Evolutionary conservation across 2,888 invertebrate species (phyloP).

Genomic region (Drosophila neonasuta): DNA sequence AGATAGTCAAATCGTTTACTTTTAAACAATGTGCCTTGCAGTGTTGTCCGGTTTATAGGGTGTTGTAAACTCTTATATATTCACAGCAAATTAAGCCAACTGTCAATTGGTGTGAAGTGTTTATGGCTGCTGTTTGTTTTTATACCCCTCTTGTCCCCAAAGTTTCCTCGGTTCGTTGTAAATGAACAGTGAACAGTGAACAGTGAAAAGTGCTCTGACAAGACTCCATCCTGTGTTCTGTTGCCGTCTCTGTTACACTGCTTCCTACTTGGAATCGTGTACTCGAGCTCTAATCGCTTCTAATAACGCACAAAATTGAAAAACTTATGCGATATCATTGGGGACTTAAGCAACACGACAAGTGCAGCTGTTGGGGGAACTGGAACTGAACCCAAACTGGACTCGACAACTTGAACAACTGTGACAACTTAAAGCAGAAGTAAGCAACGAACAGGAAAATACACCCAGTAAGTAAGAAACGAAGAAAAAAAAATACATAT

Average conservation of each 20-base stretch:
- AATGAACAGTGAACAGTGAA: slow-evolving; percentile 4
- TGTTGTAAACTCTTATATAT: slow-evolving; percentile 28
- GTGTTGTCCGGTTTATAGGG: not conserved
- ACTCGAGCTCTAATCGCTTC: slow-evolving; percentile 79
- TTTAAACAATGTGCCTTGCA: not conserved
- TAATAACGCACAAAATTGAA: slow-evolving; percentile 81
- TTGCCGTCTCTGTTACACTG: slow-evolving; percentile 10
- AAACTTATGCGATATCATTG: slow-evolving; percentile 80
- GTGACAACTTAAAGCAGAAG: slow-evolving; percentile 76
- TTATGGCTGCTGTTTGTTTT: slow-evolving; percentile 50
- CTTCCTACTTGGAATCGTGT: slow-evolving; percentile 21
- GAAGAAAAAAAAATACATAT: not conserved
- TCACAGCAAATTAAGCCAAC: slow-evolving; percentile 58
- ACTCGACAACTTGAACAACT: slow-evolving; percentile 74
- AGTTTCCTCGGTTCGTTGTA: not conserved
- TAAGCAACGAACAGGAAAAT: slow-evolving; percentile 28
- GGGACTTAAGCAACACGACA: slow-evolving; percentile 73
- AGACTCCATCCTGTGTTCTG: slow-evolving; percentile 13
- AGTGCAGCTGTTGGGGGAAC: slow-evolving; percentile 66
- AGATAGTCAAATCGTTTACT: too few species aligned
- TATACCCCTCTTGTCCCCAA: not conserved
- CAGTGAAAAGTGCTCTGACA: not conserved
- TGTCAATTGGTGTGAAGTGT: slow-evolving; percentile 64
- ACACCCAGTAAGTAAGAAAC: slow-evolving; percentile 5
- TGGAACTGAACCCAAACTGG: slow-evolving; percentile 51